Conservation (phyloP, 2,113 vertebrate genomes). For the Paradoxurus hermaphroditus region DNA sequence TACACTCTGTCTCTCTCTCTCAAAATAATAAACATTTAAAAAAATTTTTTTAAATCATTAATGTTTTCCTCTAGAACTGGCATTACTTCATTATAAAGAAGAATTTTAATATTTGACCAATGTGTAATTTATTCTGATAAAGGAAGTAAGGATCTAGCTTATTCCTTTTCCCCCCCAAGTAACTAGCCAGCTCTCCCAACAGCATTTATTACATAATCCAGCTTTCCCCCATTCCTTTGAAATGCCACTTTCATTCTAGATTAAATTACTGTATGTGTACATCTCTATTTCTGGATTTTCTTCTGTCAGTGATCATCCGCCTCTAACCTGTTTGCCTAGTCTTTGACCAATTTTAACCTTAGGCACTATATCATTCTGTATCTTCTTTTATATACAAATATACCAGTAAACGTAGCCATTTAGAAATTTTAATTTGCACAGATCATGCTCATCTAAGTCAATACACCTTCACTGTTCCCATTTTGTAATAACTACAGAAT, state of each 20-base stretch:
- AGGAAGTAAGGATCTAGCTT: background rate
- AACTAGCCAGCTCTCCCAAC: background rate
- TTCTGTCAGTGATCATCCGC: background rate
- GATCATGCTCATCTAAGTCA: background rate
- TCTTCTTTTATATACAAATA: background rate
- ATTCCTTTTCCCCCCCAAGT: background rate
- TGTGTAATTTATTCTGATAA: slow-evolving; percentile 21
- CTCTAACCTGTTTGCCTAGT: background rate
- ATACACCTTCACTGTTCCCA: background rate
- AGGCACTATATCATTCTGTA: background rate
- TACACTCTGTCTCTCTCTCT: too few relatives aligned
- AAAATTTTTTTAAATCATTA: background rate
- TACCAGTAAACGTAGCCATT: background rate
- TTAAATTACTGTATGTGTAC: background rate
- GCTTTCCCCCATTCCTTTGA: background rate
- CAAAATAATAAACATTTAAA: too few relatives aligned
- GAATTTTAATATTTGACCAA: background rate
- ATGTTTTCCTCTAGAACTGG: background rate
- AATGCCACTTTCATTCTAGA: background rate
- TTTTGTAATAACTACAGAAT: background rate
- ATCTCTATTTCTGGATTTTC: background rate
- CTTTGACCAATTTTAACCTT: background rate
- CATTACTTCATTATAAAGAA: background rate
- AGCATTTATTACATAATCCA: slow-evolving; percentile 10
- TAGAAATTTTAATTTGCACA: background rate